Conservation (phyloP, 2,113 vertebrate genomes). For the Brachionichthys hirsutus region DNA sequence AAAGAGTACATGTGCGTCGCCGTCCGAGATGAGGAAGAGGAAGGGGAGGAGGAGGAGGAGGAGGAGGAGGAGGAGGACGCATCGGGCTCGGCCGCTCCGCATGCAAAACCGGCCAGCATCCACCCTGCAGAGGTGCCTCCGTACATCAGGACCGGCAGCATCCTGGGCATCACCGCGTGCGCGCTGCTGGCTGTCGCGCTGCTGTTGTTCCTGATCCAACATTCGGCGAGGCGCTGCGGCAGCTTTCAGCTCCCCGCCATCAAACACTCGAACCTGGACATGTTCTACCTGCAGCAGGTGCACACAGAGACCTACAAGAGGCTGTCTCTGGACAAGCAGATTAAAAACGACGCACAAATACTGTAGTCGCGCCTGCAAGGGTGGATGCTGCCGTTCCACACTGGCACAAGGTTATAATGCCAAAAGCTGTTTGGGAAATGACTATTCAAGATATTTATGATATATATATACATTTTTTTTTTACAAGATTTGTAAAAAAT, state of each 20-base stretch:
- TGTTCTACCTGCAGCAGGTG: slow-evolving; percentile 69
- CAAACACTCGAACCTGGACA: slow-evolving; percentile 40
- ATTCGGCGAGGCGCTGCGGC: slow-evolving; percentile 10
- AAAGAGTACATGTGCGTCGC: background rate
- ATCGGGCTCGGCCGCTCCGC: accelerated
- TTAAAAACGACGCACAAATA: slow-evolving; percentile 27
- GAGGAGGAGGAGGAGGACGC: accelerated
- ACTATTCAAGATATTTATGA: no score
- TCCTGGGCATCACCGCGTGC: slow-evolving; percentile 58
- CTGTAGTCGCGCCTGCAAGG: background rate
- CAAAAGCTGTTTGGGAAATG: no score
- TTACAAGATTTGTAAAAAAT: no score
- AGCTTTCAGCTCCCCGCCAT: slow-evolving; percentile 31
- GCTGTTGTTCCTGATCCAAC: slow-evolving; percentile 21
- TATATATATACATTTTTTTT: no score
- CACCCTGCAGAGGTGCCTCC: slow-evolving; percentile 18
- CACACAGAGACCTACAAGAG: slow-evolving; percentile 65
- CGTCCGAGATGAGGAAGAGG: accelerated
- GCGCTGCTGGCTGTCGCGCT: background rate
- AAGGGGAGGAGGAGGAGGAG: accelerated
- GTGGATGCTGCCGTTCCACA: background rate
- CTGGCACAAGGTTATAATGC: no score
- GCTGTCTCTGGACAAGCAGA: slow-evolving; percentile 48
- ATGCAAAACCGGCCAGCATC: accelerated
- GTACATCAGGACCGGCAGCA: slow-evolving; percentile 62